Base-by-base conservation (phyloP, 1,140 invertebrate species). In the Achatina immaculata region DNA sequence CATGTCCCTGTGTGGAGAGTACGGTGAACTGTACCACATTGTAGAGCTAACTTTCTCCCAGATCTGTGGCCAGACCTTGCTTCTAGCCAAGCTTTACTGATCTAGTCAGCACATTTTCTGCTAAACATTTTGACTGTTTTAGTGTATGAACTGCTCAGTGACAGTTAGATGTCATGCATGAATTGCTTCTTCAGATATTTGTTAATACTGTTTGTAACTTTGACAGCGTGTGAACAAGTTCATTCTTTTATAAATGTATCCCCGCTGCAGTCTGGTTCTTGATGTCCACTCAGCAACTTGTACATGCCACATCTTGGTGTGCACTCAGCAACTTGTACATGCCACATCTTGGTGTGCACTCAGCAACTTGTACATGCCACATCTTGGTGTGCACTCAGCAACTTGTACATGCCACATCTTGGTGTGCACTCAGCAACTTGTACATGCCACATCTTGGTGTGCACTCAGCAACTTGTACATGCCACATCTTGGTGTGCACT, bases 21-120 rank as follows among this genome's bases (percentile, higher is more conserved):
- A 76, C 34, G 43, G 58, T 21, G 36, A 21, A 2, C 62, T 81
- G 11, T 75, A 81, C 69, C 31, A 31, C 19, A 21, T 43, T 31
- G 38, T 81, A 1, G 19, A 75, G 65, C 21, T 36, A 31, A 77
- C 80, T 36, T 81, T 77, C 28, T 51, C 65, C 6, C 73, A 81
- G 45, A 75, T 81, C 55, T 75, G 62, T 43, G 34, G 45, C 0
- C n/a, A 36, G 21, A 66, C 72, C n/a, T 28, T 77, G 11, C 40
- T 81, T 14, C 24, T 43, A 1, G 38, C 40, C 0, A 73, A 74
- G n/a, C n/a, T 75, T 7, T 73, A 73, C 43, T 75, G 68, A 81
- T 16, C 14, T 9, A 9, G 16, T 51, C 24, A 24, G 24, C 11
- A 14, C 11, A 51, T 14, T 51, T 14, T 14, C 11, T 51, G 48